These are phyloP conservation scores for Euleptes europaea DNA, from an alignment of 2,113 vertebrate genomes.

Conservation along the genomic window DNA sequence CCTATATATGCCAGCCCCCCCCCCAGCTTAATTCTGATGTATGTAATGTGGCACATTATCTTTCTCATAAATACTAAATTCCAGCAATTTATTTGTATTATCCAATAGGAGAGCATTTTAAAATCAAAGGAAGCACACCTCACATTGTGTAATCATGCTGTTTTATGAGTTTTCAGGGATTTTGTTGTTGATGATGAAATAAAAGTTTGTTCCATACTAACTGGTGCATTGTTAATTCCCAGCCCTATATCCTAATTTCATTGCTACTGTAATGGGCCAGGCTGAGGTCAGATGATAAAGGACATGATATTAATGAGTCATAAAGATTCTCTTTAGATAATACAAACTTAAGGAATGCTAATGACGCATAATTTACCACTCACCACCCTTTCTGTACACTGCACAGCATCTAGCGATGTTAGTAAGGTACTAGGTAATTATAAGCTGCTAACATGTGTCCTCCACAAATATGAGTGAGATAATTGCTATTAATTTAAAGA, in stretches of 20 bases:
- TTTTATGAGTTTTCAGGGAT: constrained; percentile 35
- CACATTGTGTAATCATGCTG: constrained; percentile 3
- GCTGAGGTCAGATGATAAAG: constrained; percentile 9
- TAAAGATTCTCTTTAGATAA: constrained; percentile 17
- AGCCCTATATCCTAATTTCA: constrained; percentile 18
- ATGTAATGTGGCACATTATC: constrained; percentile 33
- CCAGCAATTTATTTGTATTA: constrained; percentile 34
- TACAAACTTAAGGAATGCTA: constrained; percentile 13
- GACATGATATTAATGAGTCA: constrained; percentile 5
- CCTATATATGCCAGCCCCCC: neutral
- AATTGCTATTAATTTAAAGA: constrained; percentile 34
- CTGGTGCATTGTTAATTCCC: neutral
- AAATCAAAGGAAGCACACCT: constrained; percentile 4
- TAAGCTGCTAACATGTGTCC: constrained; percentile 12
- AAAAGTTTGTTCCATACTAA: constrained; percentile 15
- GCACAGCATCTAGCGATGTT: neutral
- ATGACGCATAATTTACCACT: constrained; percentile 13
- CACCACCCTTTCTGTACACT: constrained; percentile 1
- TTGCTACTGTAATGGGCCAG: neutral
- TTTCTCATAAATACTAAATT: constrained; percentile 44
- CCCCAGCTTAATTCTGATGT: constrained; percentile 29
- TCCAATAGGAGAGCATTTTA: constrained; percentile 30
- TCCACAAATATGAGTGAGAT: constrained; percentile 22
- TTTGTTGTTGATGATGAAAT: constrained; percentile 13
- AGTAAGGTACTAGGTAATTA: constrained; percentile 21